A percentile compares a stretch with the other conserved stretches of the same genome.
These are phyloP conservation scores for Saimiri boliviensis DNA, from an alignment of 2,113 vertebrate genomes.

Conservation along the genomic window DNA sequence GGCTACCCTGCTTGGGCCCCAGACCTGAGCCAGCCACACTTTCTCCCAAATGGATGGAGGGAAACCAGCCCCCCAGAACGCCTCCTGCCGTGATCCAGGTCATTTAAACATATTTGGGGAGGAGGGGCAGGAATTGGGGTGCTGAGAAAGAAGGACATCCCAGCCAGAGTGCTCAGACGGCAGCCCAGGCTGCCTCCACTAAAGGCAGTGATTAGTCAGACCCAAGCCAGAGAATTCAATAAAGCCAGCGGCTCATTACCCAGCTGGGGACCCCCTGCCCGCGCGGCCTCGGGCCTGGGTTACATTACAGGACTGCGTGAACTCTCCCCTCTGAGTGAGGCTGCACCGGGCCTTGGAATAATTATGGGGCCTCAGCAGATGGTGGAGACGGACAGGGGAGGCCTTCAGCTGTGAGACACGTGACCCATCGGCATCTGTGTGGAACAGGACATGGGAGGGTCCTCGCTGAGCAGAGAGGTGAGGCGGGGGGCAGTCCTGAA, in stretches of 20 bases:
- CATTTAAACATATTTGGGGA: background rate
- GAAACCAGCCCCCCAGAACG: background rate
- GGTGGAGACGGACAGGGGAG: slow-evolving; percentile 76
- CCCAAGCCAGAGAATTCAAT: slow-evolving; percentile 67
- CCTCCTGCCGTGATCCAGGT: background rate
- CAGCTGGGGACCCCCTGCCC: slow-evolving; percentile 80
- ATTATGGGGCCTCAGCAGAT: slow-evolving; percentile 83
- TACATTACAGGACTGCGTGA: slow-evolving; percentile 58
- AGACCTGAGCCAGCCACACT: background rate
- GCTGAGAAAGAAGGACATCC: background rate
- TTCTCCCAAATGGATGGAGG: background rate
- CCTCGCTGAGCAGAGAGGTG: background rate
- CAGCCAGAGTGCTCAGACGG: background rate
- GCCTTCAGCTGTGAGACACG: slow-evolving; percentile 77
- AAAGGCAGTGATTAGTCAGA: slow-evolving; percentile 49
- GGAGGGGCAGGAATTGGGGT: background rate
- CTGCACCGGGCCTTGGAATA: slow-evolving; percentile 69
- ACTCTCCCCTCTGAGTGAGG: slow-evolving; percentile 75
- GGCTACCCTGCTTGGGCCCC: background rate
- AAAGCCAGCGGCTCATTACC: slow-evolving; percentile 69
- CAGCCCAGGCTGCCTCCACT: slow-evolving; percentile 53
- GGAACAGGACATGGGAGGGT: slow-evolving; percentile 41
- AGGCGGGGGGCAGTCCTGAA: background rate
- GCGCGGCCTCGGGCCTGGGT: slow-evolving; percentile 44
- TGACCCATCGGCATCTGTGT: slow-evolving; percentile 73